phyloP scores from a whole-genome alignment of 2,113 vertebrate genomes.

The Trichechus manatus region DNA sequence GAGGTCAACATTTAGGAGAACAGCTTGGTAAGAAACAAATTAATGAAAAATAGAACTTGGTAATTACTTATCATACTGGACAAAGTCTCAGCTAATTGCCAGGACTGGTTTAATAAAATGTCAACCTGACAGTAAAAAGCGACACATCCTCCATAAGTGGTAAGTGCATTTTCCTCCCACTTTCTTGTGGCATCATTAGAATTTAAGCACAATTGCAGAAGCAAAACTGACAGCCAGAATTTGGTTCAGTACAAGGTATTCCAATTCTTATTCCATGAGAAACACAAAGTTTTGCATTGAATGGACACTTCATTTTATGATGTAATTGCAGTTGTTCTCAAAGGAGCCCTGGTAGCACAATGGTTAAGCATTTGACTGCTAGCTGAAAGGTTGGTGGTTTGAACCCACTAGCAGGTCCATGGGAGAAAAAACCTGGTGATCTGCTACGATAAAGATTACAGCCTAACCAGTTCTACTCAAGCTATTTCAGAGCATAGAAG shows the following conservation, averaged over 20 bases:
- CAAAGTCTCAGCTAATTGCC: neutral
- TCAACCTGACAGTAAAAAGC: neutral
- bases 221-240: neutral
- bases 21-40: slow-evolving; percentile 93
- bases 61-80: slow-evolving; percentile 32
- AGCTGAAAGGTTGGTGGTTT: neutral
- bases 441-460: neutral
- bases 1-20: slow-evolving; percentile 95
- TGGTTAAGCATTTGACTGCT: neutral
- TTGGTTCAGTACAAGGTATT: neutral
- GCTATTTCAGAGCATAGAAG: too few species aligned
- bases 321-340: neutral
- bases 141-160: neutral
- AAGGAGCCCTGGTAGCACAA: neutral
- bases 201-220: neutral
- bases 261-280: neutral
- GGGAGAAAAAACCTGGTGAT: neutral
- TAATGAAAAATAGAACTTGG: neutral
- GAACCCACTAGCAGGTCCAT: neutral
- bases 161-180: neutral
- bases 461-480: too few species aligned
- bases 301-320: neutral
- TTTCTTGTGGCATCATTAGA: neutral
- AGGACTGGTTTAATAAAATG: neutral
- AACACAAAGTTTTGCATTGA: neutral